Conservation (phyloP, 2,888 invertebrate species). For the Eucera pruinosa region DNA sequence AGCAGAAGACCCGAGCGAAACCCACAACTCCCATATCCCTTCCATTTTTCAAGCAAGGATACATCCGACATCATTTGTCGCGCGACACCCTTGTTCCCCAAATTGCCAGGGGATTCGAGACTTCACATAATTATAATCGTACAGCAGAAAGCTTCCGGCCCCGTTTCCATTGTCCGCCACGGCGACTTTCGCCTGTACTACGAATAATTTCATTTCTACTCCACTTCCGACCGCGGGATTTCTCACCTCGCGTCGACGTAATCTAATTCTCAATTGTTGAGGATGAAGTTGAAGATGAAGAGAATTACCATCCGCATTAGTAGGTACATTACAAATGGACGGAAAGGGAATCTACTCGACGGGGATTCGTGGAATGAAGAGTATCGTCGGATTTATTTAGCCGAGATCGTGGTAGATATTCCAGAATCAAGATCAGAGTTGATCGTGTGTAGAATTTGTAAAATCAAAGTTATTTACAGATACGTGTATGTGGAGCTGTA, state of each 20-base stretch:
- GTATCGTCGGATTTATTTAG: no score
- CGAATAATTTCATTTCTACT: slow-evolving; percentile 34
- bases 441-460: no score
- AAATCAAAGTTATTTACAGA: no score
- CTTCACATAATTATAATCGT: slow-evolving; percentile 54
- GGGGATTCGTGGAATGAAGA: no score
- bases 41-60: slow-evolving; percentile 6
- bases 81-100: slow-evolving; percentile 4
- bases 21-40: slow-evolving; percentile 9
- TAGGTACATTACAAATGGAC: no score
- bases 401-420: no score
- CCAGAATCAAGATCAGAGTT: no score
- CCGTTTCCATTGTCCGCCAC: slow-evolving; percentile 25
- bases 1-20: no score
- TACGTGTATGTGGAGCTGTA: no score
- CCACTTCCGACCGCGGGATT: background rate
- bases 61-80: slow-evolving; percentile 25
- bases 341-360: no score
- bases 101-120: background rate
- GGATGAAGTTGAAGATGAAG: background rate
- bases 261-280: background rate
- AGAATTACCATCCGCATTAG: no score
- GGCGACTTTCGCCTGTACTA: slow-evolving; percentile 17
- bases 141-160: slow-evolving; percentile 26
- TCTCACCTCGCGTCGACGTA: background rate